phyloP scores from a whole-genome alignment of 2,888 invertebrate species.

The Apamea crenata region DNA sequence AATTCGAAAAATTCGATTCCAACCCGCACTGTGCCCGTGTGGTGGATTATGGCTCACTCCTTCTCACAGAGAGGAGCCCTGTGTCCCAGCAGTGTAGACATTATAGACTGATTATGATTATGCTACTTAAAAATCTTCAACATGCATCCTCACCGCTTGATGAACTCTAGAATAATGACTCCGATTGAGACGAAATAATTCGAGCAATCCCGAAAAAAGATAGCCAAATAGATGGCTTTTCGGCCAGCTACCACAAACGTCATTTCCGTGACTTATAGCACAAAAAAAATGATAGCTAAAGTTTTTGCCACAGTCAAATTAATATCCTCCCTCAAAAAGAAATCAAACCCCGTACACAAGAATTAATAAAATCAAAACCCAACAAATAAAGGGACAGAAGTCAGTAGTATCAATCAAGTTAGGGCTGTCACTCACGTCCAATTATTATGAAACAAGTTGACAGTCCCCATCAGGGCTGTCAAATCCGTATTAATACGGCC shows the following conservation, averaged over 20 bases:
- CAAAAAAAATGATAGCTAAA: not conserved
- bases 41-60: no score
- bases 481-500: constrained; percentile 80
- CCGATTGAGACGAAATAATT: not conserved
- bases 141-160: not conserved
- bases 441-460: constrained; percentile 81
- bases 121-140: not conserved
- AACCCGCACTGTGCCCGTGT: no score
- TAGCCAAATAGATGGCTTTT: not conserved
- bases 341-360: not conserved
- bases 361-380: constrained; percentile 52
- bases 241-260: not conserved
- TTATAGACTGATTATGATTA: no score
- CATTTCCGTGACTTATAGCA: not conserved
- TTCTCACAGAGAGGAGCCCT: no score
- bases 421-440: constrained; percentile 76
- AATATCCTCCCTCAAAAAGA: not conserved
- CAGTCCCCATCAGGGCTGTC: constrained; percentile 80
- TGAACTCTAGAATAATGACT: not conserved
- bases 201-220: not conserved
- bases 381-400: constrained; percentile 55
- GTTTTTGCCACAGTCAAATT: no score
- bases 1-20: no score
- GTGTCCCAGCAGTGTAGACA: no score
- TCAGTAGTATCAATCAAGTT: constrained; percentile 73